A percentile compares a stretch with the other conserved stretches of the same genome.
phyloP scores from a whole-genome alignment of 2,797 vertebrate genomes.

The Sternarchorhynchus goeldii region DNA sequence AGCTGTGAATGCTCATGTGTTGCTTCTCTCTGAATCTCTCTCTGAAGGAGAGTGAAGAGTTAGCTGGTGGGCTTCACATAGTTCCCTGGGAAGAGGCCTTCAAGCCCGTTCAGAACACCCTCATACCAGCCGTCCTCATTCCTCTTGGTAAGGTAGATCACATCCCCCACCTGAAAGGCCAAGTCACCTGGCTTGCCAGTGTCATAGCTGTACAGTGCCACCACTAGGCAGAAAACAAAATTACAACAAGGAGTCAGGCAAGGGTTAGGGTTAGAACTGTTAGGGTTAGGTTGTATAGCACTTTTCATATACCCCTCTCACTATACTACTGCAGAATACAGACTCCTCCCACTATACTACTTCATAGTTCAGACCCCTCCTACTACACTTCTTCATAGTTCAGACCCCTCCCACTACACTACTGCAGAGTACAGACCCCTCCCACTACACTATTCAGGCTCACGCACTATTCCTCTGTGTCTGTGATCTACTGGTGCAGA shows the following conservation, averaged over 20 bases:
- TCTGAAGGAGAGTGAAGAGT: background rate
- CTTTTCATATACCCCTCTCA: too few species aligned
- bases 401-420: too few species aligned
- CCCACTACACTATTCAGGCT: background rate
- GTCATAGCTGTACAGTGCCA: conserved; percentile 71
- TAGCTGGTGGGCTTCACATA: conserved; percentile 66
- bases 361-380: too few species aligned
- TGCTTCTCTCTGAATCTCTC: background rate
- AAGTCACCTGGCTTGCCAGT: conserved; percentile 65
- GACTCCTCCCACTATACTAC: too few species aligned
- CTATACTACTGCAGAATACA: background rate
- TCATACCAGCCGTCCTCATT: conserved; percentile 74
- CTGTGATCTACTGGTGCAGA: conserved; percentile 9
- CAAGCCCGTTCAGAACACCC: conserved; percentile 61
- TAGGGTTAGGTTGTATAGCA: too few species aligned
- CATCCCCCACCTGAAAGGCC: conserved; percentile 64
- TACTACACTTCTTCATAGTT: background rate
- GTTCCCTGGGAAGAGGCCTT: conserved; percentile 74
- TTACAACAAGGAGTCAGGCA: conserved; percentile 9
- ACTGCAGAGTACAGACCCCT: too few species aligned
- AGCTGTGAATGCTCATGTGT: too few species aligned
- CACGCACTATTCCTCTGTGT: background rate
- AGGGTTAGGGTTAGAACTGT: too few species aligned
- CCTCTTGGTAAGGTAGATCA: conserved; percentile 69
- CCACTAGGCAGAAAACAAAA: conserved; percentile 64